These are phyloP conservation scores for Phengaris alcon DNA, from an alignment of 2,888 invertebrate genomes.

Conservation along the genomic window DNA sequence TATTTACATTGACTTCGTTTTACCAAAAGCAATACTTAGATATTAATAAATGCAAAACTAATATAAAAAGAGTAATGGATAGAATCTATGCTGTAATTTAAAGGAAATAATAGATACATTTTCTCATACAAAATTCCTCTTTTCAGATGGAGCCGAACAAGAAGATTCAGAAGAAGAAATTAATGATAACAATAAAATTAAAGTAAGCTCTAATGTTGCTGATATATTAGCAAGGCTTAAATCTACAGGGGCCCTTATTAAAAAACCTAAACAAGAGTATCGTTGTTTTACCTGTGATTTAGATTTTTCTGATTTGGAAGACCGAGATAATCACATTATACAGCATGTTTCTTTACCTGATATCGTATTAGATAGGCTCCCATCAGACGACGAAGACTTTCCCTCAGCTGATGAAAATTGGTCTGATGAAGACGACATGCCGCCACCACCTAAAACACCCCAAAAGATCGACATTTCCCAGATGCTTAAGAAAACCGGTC, in stretches of 20 bases:
- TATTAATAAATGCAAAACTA: too few relatives aligned
- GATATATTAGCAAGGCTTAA: slow-evolving; percentile 61
- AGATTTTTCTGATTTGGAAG: slow-evolving; percentile 67
- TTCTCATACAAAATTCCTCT: slow-evolving; percentile 28
- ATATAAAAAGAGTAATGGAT: too few relatives aligned
- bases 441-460: slow-evolving; percentile 52
- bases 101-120: background rate
- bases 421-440: slow-evolving; percentile 66
- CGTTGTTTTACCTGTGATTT: slow-evolving; percentile 76
- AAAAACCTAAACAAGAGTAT: slow-evolving; percentile 63
- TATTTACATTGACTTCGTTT: too few relatives aligned
- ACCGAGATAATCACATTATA: slow-evolving; percentile 74
- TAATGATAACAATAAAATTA: slow-evolving; percentile 41
- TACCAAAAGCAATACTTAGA: too few relatives aligned
- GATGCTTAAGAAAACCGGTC: slow-evolving; percentile 61
- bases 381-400: slow-evolving; percentile 75
- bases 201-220: slow-evolving; percentile 53
- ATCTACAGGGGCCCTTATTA: slow-evolving; percentile 60
- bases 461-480: slow-evolving; percentile 70
- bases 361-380: slow-evolving; percentile 70
- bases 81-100: too few relatives aligned
- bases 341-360: slow-evolving; percentile 78
- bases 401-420: slow-evolving; percentile 69
- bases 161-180: slow-evolving; percentile 34
- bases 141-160: slow-evolving; percentile 52